Evolutionary conservation across 2,888 invertebrate species (phyloP), one percentile per base, ranked within the genome.

Genomic region (Helleia helle): DNA sequence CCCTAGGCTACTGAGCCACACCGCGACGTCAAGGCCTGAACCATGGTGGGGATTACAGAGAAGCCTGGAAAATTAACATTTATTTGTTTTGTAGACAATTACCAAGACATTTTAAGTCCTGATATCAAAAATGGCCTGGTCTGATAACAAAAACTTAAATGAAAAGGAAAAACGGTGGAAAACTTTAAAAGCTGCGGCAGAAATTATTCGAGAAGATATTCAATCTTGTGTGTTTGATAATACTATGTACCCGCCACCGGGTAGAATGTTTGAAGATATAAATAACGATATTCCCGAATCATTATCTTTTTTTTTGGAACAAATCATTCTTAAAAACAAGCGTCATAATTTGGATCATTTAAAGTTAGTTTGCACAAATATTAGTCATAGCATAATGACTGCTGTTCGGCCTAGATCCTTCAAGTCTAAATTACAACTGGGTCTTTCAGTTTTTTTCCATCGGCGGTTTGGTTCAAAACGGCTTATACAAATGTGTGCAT

Each of bases 401-500:
- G n/a, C n/a, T n/a, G n/a, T n/a, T n/a, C n/a, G n/a, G n/a, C n/a
- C n/a, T n/a, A n/a, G n/a, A n/a, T n/a, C n/a, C n/a, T 56, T 56
- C 31, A 49, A 47, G 31, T 58, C 58, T 30, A 46, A 43, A 43
- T 43, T 58, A 46, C 50, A 31, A 83, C 66, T 41, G 24, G 14
- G 12, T 22, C 42, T 42, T 22, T 15, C 34, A 27, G 38, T 41
- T n/a, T 42, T 38, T 42, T 42, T 42, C 22, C 42, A 42, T 38
- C 42, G 42, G 24, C 25, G 39, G 28, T 42, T 42, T 39, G 42
- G 39, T 14, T 39, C 42, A 22, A 28, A 39, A 39, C 39, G 42
- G 1, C 38, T 39, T 14, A 39, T 36, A 36, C 42, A 42, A 38
- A 42, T 41, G n/a, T n/a, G n/a, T n/a, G n/a, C n/a, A n/a, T n/a